A percentile compares a stretch with the other conserved stretches of the same genome.
Evolutionary conservation across 1,140 invertebrate genomes (phyloP).

Genomic region (Caenorhabditis elegans): WBcel235 BX284604.4:9871001-9871500

Average conservation of each 20-base stretch:
- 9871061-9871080: background rate
- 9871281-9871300: background rate
- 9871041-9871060: too few species aligned
- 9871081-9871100: background rate
- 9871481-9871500: too few species aligned
- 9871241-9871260: background rate
- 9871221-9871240: background rate
- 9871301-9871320: background rate
- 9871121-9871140: background rate
- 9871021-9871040: too few species aligned
- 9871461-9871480: too few species aligned
- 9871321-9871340: background rate
- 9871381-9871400: background rate
- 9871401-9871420: too few species aligned
- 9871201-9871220: background rate
- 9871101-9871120: background rate
- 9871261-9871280: background rate
- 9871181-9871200: background rate
- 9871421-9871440: too few species aligned
- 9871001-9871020: too few species aligned
- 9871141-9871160: background rate
- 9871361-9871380: background rate
- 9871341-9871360: background rate
- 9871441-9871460: too few species aligned
- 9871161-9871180: background rate